Conservation (phyloP, 2,888 invertebrate species). For the Imbricaverruca yamaguchii region DNA sequence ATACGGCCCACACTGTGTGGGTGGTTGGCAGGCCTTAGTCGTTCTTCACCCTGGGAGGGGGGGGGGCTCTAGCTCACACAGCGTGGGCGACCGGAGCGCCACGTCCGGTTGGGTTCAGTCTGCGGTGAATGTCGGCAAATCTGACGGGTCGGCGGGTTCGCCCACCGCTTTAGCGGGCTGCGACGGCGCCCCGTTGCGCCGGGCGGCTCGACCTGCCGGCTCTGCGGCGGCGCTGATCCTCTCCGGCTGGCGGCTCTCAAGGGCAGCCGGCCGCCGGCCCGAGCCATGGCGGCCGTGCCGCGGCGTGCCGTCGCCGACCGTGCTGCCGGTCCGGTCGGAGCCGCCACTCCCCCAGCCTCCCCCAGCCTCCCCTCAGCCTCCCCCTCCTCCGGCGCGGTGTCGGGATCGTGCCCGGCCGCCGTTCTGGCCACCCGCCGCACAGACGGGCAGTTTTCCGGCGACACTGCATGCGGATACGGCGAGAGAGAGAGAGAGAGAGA, state of each 20-base stretch:
- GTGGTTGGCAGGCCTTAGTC: neutral
- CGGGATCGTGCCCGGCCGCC: neutral
- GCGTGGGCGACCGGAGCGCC: too few relatives aligned
- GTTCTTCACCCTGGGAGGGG: neutral
- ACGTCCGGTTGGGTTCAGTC: neutral
- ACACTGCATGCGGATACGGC: neutral
- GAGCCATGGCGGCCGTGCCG: neutral
- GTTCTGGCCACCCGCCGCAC: neutral
- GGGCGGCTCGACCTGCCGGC: neutral
- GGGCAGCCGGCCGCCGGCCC: neutral
- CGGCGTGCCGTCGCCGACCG: neutral
- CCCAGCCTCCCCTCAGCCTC: neutral
- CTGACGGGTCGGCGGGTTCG: neutral
- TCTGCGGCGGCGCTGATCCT: too few relatives aligned
- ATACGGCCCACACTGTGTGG: neutral
- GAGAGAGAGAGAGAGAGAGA: too few relatives aligned
- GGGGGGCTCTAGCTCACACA: neutral
- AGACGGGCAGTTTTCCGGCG: neutral
- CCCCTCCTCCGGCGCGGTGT: neutral
- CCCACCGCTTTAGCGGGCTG: neutral
- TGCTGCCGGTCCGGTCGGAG: too few relatives aligned
- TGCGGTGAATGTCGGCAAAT: neutral
- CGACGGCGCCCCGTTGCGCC: neutral
- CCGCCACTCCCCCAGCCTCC: neutral
- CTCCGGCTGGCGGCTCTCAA: too few relatives aligned